Evolutionary conservation across 2,113 vertebrate genomes (phyloP).

Genomic region (Malurus melanocephalus): DNA sequence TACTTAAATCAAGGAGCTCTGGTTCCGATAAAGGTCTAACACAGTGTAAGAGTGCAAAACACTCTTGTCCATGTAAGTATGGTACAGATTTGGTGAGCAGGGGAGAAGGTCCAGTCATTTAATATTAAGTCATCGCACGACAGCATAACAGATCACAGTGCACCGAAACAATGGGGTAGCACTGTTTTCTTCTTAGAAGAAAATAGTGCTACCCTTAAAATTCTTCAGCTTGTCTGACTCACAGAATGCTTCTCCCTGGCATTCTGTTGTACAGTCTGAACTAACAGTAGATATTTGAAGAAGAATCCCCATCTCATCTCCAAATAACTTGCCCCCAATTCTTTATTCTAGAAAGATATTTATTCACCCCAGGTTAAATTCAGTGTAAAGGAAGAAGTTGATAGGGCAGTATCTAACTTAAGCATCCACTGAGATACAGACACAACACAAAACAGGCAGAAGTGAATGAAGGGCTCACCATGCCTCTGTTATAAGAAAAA

Average conservation of each 20-base stretch:
- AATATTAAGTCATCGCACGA: not conserved
- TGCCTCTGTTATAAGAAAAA: not conserved
- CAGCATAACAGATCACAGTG: not conserved
- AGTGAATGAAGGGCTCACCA: not conserved
- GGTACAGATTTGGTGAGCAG: not conserved
- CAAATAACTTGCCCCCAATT: not conserved
- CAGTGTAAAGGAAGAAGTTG: not conserved
- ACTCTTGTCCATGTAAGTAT: not conserved
- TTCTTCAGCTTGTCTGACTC: not conserved
- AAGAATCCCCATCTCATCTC: not conserved
- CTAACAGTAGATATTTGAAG: not conserved
- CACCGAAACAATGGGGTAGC: not conserved
- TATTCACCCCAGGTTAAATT: not conserved
- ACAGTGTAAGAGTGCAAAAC: not conserved
- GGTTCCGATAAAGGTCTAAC: not conserved
- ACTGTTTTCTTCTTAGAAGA: not conserved
- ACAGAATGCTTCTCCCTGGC: not conserved
- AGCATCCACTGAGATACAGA: not conserved
- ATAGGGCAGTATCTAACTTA: not conserved
- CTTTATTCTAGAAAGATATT: not conserved
- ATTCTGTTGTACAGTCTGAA: not conserved
- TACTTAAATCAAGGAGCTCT: not conserved
- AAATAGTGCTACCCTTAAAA: not conserved
- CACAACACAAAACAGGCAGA: not conserved
- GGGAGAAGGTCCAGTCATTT: not conserved